Conservation (phyloP, 1,140 invertebrate genomes). For the Zaprionus inermis region DNA sequence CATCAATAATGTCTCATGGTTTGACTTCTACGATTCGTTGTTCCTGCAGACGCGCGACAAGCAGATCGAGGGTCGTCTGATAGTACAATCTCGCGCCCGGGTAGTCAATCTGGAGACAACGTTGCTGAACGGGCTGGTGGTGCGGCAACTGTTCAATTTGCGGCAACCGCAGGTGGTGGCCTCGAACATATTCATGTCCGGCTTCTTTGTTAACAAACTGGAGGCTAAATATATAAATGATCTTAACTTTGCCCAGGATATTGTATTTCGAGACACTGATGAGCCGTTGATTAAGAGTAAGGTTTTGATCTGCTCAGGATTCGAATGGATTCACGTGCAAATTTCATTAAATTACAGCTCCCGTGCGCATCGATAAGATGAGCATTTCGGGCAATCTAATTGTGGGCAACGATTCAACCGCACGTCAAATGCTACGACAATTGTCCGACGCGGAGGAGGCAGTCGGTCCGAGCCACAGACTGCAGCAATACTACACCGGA, state of each 20-base stretch:
- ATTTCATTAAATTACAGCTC: slow-evolving; percentile 39
- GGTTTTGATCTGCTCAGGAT: slow-evolving; percentile 7
- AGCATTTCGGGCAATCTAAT: slow-evolving; percentile 59
- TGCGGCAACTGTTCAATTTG: slow-evolving; percentile 68
- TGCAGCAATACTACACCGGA: slow-evolving; percentile 75
- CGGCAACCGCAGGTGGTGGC: slow-evolving; percentile 55
- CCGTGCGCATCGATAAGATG: slow-evolving; percentile 68
- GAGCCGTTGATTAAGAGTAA: slow-evolving; percentile 66
- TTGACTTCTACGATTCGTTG: slow-evolving; percentile 61
- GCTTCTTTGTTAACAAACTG: slow-evolving; percentile 58
- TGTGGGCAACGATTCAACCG: slow-evolving; percentile 36
- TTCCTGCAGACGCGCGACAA: slow-evolving; percentile 68
- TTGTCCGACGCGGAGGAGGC: background rate
- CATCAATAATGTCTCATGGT: slow-evolving; percentile 69
- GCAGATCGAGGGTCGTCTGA: slow-evolving; percentile 52
- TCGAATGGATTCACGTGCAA: background rate
- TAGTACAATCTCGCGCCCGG: slow-evolving; percentile 48
- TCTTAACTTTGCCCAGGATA: slow-evolving; percentile 67
- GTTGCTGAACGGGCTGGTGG: slow-evolving; percentile 61
- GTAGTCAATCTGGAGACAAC: slow-evolving; percentile 49
- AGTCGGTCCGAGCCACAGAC: background rate
- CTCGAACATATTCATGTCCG: slow-evolving; percentile 67
- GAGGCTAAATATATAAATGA: slow-evolving; percentile 62
- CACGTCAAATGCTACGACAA: slow-evolving; percentile 12
- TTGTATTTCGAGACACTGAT: slow-evolving; percentile 55